Percentiles rank a stretch among this genome's conserved stretches.
Evolutionary conservation across 2,113 vertebrate species (phyloP).

Genomic region (Pseudorhombus dupliciocellatus): DNA sequence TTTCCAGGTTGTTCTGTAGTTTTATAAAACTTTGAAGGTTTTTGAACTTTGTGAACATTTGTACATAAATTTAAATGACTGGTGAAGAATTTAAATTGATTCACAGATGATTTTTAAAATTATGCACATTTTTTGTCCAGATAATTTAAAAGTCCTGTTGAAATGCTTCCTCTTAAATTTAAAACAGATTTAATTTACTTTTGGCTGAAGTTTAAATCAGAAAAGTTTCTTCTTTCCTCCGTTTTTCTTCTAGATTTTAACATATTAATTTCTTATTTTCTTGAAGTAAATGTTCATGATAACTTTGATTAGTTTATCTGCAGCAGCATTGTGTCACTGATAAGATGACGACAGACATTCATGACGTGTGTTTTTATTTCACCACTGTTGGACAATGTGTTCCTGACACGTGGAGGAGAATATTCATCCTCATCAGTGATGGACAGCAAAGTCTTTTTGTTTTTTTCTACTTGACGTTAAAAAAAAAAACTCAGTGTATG

Average conservation of each 20-base stretch:
- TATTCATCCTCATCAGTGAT: slow-evolving; percentile 2
- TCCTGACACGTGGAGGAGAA: slow-evolving; percentile 1
- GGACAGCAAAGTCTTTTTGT: slow-evolving; percentile 3
- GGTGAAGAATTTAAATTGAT: background rate
- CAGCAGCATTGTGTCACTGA: background rate
- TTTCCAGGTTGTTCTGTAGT: background rate
- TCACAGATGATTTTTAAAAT: background rate
- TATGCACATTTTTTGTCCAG: background rate
- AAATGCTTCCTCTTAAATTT: background rate
- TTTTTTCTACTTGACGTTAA: slow-evolving; percentile 28
- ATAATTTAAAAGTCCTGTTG: background rate
- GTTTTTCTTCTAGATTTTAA: background rate
- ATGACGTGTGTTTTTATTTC: background rate
- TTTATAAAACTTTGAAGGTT: background rate
- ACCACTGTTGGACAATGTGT: background rate
- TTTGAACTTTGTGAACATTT: background rate
- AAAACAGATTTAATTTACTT: background rate
- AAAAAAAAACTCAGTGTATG: background rate
- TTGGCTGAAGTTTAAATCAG: background rate
- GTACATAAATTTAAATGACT: background rate
- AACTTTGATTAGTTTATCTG: background rate
- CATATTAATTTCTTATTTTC: background rate
- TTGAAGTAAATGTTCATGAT: background rate
- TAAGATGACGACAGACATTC: too few species aligned
- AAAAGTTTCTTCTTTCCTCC: background rate